Base-by-base conservation (phyloP, 2,113 vertebrate species). In the Etheostoma cragini region DNA sequence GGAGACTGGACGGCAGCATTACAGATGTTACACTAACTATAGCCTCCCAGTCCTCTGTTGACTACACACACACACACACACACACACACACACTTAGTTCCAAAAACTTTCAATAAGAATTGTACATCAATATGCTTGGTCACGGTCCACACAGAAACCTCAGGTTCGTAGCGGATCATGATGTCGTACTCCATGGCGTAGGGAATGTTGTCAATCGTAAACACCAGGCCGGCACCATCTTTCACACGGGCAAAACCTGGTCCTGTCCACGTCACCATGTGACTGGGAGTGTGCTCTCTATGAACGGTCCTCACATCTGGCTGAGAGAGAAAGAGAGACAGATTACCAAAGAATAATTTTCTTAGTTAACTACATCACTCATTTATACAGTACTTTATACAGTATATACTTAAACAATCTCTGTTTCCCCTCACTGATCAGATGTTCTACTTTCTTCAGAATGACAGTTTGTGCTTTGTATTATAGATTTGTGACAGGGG, bases 181-280 rank as follows among this genome's bases (percentile, higher is more conserved):
- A 98, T 94, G 89, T 97, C 94, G 2, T 97, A 97, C 56, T 97
- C 97, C 96, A 97, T 96, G 69, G 96, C 92, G 26, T 92, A 94
- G 22, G 96, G 95, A 79, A 97, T 93, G 69, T 96, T 82, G 67
- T 95, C 91, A 1, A 97, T 81, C 0, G n/a, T 93, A 85, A 98
- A 97, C 60, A 95, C 95, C 67, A 98, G 92, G 11, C 96, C 97
- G 6, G 96, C 96, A 0, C 96, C 95, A 0, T 97, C 95, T 66
- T 95, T 94, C 72, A 97, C 94, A 0, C 93, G 93, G 42, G 95
- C 93, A 0, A 98, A 98, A 3, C 96, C 96, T 0, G 80, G 93
- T 21, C 96, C 97, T 0, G 95, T 96, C 96, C 96, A 97, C 0
- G 96, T 95, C 77, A 96, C 91, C 95, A 95, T 95, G 69, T 91